phyloP scores from a whole-genome alignment of 2,797 vertebrate genomes.

The Rhodeus uyekii region DNA sequence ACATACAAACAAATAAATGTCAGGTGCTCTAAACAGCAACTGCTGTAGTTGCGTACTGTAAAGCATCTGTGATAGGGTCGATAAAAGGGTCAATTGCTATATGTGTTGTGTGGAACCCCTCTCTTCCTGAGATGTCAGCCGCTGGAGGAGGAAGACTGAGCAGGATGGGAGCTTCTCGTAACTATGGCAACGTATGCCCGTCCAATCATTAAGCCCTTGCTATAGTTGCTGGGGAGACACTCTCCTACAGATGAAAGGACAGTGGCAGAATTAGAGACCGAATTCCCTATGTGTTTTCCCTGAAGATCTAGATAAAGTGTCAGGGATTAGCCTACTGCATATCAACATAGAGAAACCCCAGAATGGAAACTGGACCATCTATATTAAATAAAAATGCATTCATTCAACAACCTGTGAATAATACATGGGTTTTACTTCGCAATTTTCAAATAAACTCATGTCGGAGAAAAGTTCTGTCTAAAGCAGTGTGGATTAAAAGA shows the following conservation, averaged over 20 bases:
- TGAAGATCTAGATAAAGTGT: slow-evolving; percentile 63
- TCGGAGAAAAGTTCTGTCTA: neutral
- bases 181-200: slow-evolving; percentile 79
- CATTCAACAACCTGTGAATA: neutral
- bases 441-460: neutral
- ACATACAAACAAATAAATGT: neutral
- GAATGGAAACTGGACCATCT: slow-evolving; percentile 25
- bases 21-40: neutral
- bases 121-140: slow-evolving; percentile 39
- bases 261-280: slow-evolving; percentile 61
- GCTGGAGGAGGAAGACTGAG: slow-evolving; percentile 41
- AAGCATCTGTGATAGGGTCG: neutral
- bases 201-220: slow-evolving; percentile 78
- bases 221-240: slow-evolving; percentile 82
- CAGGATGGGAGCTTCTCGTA: slow-evolving; percentile 77
- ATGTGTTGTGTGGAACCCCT: slow-evolving; percentile 48
- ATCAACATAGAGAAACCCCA: slow-evolving; percentile 49
- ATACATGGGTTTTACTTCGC: neutral
- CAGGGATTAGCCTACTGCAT: slow-evolving; percentile 59
- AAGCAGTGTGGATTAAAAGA: neutral
- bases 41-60: neutral
- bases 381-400: neutral
- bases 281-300: slow-evolving; percentile 47
- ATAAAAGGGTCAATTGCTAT: slow-evolving; percentile 23
- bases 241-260: slow-evolving; percentile 64